A percentile compares a stretch with the other conserved stretches of the same genome.
These are phyloP conservation scores for Trialeurodes vaporariorum DNA, from an alignment of 1,140 invertebrate species.

Conservation along the genomic window DNA sequence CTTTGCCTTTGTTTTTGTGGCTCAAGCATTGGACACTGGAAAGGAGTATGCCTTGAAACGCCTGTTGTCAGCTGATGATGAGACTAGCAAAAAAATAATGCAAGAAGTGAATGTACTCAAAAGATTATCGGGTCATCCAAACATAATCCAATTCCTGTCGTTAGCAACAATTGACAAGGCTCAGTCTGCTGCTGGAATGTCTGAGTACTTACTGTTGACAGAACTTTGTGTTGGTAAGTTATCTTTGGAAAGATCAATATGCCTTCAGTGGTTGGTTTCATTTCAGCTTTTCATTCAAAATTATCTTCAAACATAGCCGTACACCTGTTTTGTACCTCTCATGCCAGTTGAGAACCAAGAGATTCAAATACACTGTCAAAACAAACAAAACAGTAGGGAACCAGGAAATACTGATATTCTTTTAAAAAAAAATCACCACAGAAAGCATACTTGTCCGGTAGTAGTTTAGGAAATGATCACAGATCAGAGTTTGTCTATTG, in stretches of 20 bases:
- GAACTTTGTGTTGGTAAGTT: conserved; percentile 50
- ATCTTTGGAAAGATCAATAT: background rate
- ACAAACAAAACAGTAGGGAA: no score
- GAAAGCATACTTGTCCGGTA: no score
- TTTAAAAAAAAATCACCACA: no score
- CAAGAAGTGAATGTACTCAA: conserved; percentile 66
- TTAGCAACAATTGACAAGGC: conserved; percentile 59
- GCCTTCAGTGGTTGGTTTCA: background rate
- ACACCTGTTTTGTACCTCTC: no score
- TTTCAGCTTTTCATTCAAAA: conserved; percentile 5
- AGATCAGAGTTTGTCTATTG: no score
- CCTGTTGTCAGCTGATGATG: conserved; percentile 63
- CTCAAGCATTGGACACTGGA: conserved; percentile 71
- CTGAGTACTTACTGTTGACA: conserved; percentile 57
- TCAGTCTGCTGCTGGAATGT: conserved; percentile 49
- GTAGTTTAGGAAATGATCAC: no score
- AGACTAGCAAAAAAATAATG: conserved; percentile 59
- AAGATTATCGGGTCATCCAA: conserved; percentile 62
- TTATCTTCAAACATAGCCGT: no score
- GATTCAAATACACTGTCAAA: no score
- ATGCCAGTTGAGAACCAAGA: no score
- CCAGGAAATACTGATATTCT: no score
- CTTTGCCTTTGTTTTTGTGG: conserved; percentile 87
- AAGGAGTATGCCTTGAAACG: conserved; percentile 86
- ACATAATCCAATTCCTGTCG: conserved; percentile 65